A percentile compares a stretch with the other conserved stretches of the same genome.
Conservation (phyloP, 2,113 vertebrate species). For the Podarcis raffonei region DNA sequence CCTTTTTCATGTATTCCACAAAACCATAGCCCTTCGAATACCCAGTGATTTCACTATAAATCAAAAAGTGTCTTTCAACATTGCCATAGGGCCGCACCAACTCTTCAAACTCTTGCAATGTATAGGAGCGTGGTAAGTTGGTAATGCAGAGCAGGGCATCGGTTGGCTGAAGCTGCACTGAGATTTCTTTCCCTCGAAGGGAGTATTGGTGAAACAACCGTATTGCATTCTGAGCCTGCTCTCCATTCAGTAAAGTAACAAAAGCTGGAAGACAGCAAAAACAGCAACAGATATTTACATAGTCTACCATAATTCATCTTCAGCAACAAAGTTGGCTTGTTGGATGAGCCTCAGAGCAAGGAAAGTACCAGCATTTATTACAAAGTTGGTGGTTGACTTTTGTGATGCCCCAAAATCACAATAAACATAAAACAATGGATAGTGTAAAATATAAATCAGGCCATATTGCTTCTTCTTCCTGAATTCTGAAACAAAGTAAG, state of each 20-base stretch:
- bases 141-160: slow-evolving; percentile 95
- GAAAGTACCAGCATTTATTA: not conserved
- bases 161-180: slow-evolving; percentile 93
- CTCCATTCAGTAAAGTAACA: slow-evolving; percentile 94
- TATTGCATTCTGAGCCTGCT: slow-evolving; percentile 95
- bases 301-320: not conserved
- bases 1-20: slow-evolving; percentile 99
- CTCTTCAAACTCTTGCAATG: slow-evolving; percentile 89
- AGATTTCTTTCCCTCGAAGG: slow-evolving; percentile 89
- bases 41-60: slow-evolving; percentile 90
- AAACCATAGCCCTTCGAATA: slow-evolving; percentile 97
- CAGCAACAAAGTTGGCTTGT: not conserved
- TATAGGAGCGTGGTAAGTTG: slow-evolving; percentile 88
- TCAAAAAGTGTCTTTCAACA: slow-evolving; percentile 94
- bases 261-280: slow-evolving; percentile 82
- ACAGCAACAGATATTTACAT: not conserved
- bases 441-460: not conserved
- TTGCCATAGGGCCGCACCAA: slow-evolving; percentile 92
- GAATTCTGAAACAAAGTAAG: not conserved
- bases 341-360: accelerated
- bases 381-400: not conserved
- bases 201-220: slow-evolving; percentile 86
- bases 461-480: not conserved
- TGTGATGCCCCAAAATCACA: not conserved
- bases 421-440: not conserved